A percentile compares a stretch with the other conserved stretches of the same genome.
phyloP scores from a whole-genome alignment of 1,140 invertebrate species.

The Drosophila ercepeae region DNA sequence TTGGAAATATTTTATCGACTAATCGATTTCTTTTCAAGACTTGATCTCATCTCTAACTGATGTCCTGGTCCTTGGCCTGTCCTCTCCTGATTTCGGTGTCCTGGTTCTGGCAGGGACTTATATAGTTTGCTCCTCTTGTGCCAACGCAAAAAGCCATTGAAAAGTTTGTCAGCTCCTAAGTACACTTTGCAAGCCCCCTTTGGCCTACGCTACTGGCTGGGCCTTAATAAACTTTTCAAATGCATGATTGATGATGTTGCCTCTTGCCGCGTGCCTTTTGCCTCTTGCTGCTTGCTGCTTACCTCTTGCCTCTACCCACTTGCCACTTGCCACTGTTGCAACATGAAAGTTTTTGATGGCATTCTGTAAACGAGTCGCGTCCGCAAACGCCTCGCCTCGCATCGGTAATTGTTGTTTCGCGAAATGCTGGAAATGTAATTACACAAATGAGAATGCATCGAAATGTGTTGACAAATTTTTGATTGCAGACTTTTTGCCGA shows the following conservation, averaged over 20 bases:
- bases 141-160: conserved; percentile 68
- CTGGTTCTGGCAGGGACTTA: not conserved
- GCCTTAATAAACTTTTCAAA: conserved; percentile 79
- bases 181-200: conserved; percentile 42
- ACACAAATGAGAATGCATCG: conserved; percentile 68
- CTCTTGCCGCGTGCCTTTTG: conserved; percentile 7
- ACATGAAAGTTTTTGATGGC: conserved; percentile 55
- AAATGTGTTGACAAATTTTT: conserved; percentile 48
- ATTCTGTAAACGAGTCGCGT: conserved; percentile 72
- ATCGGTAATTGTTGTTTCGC: conserved; percentile 72
- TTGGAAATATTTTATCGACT: conserved; percentile 18
- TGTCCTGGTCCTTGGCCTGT: conserved; percentile 35
- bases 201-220: not conserved
- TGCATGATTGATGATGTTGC: conserved; percentile 79
- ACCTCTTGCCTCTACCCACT: not conserved
- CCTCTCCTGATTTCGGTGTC: conserved; percentile 16
- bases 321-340: not conserved
- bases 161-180: conserved; percentile 75
- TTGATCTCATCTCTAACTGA: conserved; percentile 10
- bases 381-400: conserved; percentile 21
- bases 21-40: not conserved
- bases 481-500: conserved; percentile 15
- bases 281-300: not conserved
- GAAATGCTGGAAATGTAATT: conserved; percentile 73
- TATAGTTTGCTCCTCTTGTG: conserved; percentile 28